Conservation (phyloP, 2,888 invertebrate genomes). For the Imbricaverruca yamaguchii region DNA sequence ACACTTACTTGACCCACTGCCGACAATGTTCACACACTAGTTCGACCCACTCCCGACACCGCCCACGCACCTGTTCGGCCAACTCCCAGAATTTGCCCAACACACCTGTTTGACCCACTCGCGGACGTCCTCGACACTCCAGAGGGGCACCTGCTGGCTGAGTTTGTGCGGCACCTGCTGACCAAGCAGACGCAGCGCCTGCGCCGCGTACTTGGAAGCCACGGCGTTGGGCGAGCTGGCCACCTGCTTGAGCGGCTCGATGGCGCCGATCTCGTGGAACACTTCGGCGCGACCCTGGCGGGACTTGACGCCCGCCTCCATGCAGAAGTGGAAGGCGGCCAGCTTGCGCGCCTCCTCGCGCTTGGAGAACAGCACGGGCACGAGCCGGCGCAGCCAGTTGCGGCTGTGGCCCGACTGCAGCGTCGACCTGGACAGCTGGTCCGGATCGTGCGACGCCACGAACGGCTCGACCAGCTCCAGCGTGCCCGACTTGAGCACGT, state of each 20-base stretch:
- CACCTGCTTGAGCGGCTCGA: slow-evolving; percentile 88
- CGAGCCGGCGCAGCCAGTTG: slow-evolving; percentile 79
- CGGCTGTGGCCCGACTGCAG: slow-evolving; percentile 91
- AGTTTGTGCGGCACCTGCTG: slow-evolving; percentile 96
- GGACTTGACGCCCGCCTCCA: slow-evolving; percentile 97
- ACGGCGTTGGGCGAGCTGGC: slow-evolving; percentile 97
- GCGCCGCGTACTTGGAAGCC: slow-evolving; percentile 92
- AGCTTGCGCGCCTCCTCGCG: slow-evolving; percentile 91
- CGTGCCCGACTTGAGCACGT: slow-evolving; percentile 92
- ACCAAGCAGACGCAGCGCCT: slow-evolving; percentile 82
- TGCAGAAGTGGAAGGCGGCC: slow-evolving; percentile 95
- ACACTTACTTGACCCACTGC: no score
- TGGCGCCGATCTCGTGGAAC: slow-evolving; percentile 88
- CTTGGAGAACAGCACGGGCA: slow-evolving; percentile 89
- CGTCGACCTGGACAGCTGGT: slow-evolving; percentile 80
- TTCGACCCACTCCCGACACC: no score
- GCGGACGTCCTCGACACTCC: slow-evolving; percentile 92
- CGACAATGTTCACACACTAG: no score
- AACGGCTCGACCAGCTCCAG: slow-evolving; percentile 94
- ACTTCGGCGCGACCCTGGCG: slow-evolving; percentile 62
- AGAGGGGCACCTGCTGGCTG: slow-evolving; percentile 94
- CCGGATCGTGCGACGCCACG: slow-evolving; percentile 86
- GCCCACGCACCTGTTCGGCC: no score
- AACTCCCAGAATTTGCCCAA: no score
- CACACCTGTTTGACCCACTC: slow-evolving; percentile 89